Evolutionary conservation across 2,113 vertebrate species (phyloP).

Genomic region (zebrafish (Danio rerio)): DNA sequence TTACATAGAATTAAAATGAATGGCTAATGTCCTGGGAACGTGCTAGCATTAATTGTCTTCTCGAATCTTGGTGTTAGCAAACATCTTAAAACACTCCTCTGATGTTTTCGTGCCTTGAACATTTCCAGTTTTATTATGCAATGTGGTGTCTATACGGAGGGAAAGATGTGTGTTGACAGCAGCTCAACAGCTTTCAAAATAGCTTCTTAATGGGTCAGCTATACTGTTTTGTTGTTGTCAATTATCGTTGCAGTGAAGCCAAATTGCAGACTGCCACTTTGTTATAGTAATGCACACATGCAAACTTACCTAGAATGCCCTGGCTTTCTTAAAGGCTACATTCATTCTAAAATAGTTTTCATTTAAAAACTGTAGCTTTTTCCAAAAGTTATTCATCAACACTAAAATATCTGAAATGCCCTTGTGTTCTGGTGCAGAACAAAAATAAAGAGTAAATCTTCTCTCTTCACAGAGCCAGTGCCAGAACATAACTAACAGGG

Average conservation of each 20-base stretch:
- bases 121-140: background rate
- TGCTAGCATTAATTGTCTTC: slow-evolving; percentile 36
- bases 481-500: no score
- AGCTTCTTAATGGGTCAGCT: background rate
- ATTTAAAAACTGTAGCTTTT: no score
- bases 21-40: slow-evolving; percentile 38
- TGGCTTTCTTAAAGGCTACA: background rate
- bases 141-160: background rate
- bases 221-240: background rate
- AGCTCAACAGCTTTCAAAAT: background rate
- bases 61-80: slow-evolving; percentile 5
- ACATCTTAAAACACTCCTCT: background rate
- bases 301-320: background rate
- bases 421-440: no score
- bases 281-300: background rate
- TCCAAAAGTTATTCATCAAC: no score
- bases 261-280: background rate
- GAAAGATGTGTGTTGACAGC: background rate
- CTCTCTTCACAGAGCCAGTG: no score
- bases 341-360: no score
- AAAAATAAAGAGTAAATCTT: no score
- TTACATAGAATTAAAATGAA: slow-evolving; percentile 55
- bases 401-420: no score
- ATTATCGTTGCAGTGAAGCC: background rate
- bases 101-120: background rate